phyloP scores from a whole-genome alignment of 2,797 vertebrate genomes.

The Tauraco hartlaubi region DNA sequence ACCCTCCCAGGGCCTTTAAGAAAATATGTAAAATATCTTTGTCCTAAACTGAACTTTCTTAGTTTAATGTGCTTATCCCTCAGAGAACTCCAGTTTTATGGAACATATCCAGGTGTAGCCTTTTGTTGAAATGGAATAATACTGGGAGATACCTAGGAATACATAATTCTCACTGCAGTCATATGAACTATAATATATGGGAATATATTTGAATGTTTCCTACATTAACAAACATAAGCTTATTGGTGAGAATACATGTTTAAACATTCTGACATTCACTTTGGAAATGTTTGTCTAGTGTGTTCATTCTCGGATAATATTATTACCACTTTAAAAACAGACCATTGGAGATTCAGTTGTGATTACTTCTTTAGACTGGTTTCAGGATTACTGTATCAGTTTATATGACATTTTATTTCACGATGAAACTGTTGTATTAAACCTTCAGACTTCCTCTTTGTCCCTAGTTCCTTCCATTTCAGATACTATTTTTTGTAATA shows the following conservation, averaged over 20 bases:
- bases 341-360: conserved; percentile 3
- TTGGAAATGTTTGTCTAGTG: conserved; percentile 34
- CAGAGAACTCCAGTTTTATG: not conserved
- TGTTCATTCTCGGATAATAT: conserved; percentile 2
- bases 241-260: conserved; percentile 23
- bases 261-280: conserved; percentile 38
- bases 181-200: not conserved
- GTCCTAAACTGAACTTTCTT: not conserved
- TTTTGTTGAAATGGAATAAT: conserved; percentile 39
- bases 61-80: not conserved
- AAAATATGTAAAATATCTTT: not conserved
- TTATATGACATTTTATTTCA: conserved; percentile 4
- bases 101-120: not conserved
- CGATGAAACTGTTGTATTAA: not conserved
- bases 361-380: not conserved
- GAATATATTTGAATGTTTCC: not conserved
- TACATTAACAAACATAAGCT: conserved; percentile 25
- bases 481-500: not conserved
- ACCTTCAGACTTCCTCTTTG: not conserved
- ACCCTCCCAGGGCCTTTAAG: not conserved
- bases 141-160: conserved; percentile 6
- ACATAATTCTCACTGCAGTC: not conserved
- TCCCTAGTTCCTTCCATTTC: not conserved
- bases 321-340: conserved; percentile 4
- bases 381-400: not conserved